Evolutionary conservation across 2,113 vertebrate species (phyloP).

Genomic region (Struthio camelus): DNA sequence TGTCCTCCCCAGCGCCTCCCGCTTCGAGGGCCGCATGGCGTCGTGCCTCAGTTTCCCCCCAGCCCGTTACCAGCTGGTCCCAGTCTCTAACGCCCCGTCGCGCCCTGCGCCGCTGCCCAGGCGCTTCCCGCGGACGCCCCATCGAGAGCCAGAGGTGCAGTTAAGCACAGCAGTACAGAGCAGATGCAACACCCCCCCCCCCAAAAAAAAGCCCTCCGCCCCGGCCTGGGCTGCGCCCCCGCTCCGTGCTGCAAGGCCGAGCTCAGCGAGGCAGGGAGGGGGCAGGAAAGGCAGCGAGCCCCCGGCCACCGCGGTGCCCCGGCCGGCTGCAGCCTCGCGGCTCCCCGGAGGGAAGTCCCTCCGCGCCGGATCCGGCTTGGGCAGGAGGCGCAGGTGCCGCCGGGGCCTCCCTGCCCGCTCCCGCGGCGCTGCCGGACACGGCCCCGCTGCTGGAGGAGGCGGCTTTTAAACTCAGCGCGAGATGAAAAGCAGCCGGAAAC

Average conservation of each 20-base stretch:
- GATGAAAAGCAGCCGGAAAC: conserved; percentile 66
- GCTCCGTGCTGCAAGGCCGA: background rate
- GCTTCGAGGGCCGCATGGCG: too few relatives aligned
- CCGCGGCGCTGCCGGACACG: background rate
- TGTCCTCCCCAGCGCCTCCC: too few relatives aligned
- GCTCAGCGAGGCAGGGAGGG: background rate
- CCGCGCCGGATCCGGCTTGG: background rate
- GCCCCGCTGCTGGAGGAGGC: background rate
- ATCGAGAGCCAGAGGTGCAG: too few relatives aligned
- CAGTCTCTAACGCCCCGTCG: background rate
- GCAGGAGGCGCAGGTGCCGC: background rate
- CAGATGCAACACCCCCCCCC: background rate
- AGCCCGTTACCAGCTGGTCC: background rate
- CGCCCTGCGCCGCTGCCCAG: background rate
- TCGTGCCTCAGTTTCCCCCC: background rate
- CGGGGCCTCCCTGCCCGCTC: background rate
- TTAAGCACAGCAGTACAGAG: too few relatives aligned
- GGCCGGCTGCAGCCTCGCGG: too few relatives aligned
- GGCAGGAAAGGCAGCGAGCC: too few relatives aligned
- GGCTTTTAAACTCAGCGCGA: conserved; percentile 46
- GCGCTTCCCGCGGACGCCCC: too few relatives aligned
- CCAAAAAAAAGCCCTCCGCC: fast-evolving
- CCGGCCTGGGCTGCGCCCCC: background rate
- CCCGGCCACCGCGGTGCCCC: too few relatives aligned
- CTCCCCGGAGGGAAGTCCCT: too few relatives aligned